Base-by-base conservation (phyloP, 2,888 invertebrate genomes). In the Tethea ocularis region DNA sequence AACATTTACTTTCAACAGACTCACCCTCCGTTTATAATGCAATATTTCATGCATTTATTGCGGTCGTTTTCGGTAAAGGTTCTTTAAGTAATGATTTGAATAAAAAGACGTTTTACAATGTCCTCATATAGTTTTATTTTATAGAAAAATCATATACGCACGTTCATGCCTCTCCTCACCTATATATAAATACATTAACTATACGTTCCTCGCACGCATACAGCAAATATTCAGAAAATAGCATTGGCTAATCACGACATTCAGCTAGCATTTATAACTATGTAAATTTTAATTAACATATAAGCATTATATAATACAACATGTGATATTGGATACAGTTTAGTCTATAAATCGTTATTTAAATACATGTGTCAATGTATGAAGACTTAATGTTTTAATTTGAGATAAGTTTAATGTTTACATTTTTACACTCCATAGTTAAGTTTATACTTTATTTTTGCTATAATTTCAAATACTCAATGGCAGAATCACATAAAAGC, bases 101-200 rank as follows among this genome's bases (percentile, higher is more conserved):
- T 57, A 17, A 46, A 58, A 59, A 77, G 80, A 75, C 72, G 58
- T 80, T 78, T 60, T 69, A 55, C 15, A 54, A 59, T 75, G 86
- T 90, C 84, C 80, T 93, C 91, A 86, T 90, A 91, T 89, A 91
- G 75, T 88, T 92, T 89, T 91, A 90, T 89, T 88, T 88, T 88
- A 91, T 93, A 92, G 88, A 92, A 93, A 91, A 92, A 91, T 90
- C 88, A 87, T 89, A 89, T 89, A 86, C 88, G 80, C 80, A 80
- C 91, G 80, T 86, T 83, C 91, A 89, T 91, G 74, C 91, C 59
- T 89, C 91, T 74, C 80, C 87, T 83, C 81, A 78, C 78, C 71
- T 89, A 86, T 88, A 88, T 88, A 90, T 92, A 92, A 91, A 91
- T 91, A 92, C 89, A 88, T 83, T 79, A 83, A 81, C 82, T 84